Percentiles rank a stretch among this genome's conserved stretches.
Conservation (phyloP, 2,888 invertebrate genomes). For the Electrophaes corylata region DNA sequence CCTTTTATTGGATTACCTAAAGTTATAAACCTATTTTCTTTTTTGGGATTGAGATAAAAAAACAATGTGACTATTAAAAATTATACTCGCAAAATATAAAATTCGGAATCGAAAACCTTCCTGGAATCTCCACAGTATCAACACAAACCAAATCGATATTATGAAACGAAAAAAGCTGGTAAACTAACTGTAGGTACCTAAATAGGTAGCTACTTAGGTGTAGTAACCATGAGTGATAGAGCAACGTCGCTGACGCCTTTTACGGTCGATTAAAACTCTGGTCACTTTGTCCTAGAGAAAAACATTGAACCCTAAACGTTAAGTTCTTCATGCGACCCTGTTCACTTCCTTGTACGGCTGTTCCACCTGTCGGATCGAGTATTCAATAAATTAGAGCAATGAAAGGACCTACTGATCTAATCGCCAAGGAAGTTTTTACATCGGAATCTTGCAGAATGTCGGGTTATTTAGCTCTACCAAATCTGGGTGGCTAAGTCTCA, state of each 20-base stretch:
- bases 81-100: too few species aligned
- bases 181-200: too few species aligned
- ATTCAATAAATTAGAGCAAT: constrained; percentile 27
- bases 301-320: not conserved
- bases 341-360: constrained; percentile 5
- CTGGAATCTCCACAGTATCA: too few species aligned
- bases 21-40: too few species aligned
- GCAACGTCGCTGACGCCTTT: constrained; percentile 4
- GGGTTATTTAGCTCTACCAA: constrained; percentile 12
- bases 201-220: too few species aligned
- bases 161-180: too few species aligned
- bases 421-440: constrained; percentile 20
- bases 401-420: constrained; percentile 23
- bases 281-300: not conserved
- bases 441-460: constrained; percentile 25
- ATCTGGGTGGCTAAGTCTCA: too few species aligned
- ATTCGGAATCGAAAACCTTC: too few species aligned
- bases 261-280: not conserved
- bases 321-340: constrained; percentile 6
- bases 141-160: not conserved
- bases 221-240: not conserved
- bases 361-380: constrained; percentile 19
- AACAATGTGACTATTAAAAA: too few species aligned
- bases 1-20: too few species aligned
- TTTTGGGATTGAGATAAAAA: too few species aligned